Base-by-base conservation (phyloP, 1,140 invertebrate species). In the Chironomus tepperi region DNA sequence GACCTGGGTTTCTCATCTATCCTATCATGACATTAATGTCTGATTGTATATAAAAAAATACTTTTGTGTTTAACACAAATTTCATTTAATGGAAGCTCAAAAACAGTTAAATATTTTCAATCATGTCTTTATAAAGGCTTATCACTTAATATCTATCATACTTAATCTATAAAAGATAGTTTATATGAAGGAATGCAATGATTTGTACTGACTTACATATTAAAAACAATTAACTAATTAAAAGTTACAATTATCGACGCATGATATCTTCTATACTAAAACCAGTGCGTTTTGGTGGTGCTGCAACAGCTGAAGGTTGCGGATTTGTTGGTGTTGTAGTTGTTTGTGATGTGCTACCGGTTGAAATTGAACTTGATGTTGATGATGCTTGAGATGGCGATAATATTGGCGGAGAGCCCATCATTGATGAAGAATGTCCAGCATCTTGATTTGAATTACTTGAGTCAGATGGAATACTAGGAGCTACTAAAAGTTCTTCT, bases 191-290 rank as follows among this genome's bases (percentile, higher is more conserved):
- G 24, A 34, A 34, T 34, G 24, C 24, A 34, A 34, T 34, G 24
- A 18, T 70, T 70, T 70, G 65, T 70, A 34, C 24, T 34, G 24
- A 70, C 65, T 70, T 70, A 70, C n/a, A 9, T 3, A 70, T 70
- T 19, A 19, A 12, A n/a, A 10, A 57, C 47, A 57, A 57, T 57
- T n/a, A 57, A 57, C 47, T 57, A 12, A 57, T 12, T 57, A 3
- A 12, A 57, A 10, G 7, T 57, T 57, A 57, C n/a, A 16, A 73
- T 42, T 83, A 90, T 80, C 88, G 87, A 78, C 88, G 84, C 89
- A 90, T 90, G 74, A 90, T 90, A 77, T 90, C 89, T 79, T 89
- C 89, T 82, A 90, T 90, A 79, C 88, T 89, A 80, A 90, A 90
- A 42, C 89, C 89, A 79, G 84, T 89, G 84, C 84, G 87, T 83